Conservation (phyloP, 2,888 invertebrate genomes). For the Eupithecia pulchellata region DNA sequence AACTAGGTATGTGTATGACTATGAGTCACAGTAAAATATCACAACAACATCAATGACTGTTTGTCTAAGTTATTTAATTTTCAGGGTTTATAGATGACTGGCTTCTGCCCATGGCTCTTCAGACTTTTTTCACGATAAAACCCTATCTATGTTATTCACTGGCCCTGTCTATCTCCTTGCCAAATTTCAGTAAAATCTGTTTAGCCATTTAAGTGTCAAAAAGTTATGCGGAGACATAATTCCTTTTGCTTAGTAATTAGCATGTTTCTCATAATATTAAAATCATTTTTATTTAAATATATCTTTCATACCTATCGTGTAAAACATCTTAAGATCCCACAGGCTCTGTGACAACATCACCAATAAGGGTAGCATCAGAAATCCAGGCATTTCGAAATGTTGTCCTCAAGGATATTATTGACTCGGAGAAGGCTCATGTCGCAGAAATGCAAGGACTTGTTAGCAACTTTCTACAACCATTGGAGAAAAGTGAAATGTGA, state of each 20-base stretch:
- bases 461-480: slow-evolving; percentile 94
- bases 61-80: not conserved
- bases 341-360: slow-evolving; percentile 86
- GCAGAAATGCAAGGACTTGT: slow-evolving; percentile 94
- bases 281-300: not conserved
- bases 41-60: not conserved
- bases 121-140: not conserved
- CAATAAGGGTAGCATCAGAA: slow-evolving; percentile 88
- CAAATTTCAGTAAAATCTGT: not conserved
- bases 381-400: slow-evolving; percentile 92
- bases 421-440: slow-evolving; percentile 96
- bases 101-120: not conserved
- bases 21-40: not conserved
- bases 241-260: not conserved
- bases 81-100: not conserved
- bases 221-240: not conserved
- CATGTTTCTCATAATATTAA: not conserved
- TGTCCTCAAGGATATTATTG: slow-evolving; percentile 95
- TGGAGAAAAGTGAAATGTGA: slow-evolving; percentile 95
- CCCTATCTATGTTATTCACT: not conserved
- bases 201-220: not conserved
- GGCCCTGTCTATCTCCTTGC: not conserved
- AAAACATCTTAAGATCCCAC: slow-evolving; percentile 71
- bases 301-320: not conserved
- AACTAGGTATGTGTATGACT: not conserved